Base-by-base conservation (phyloP, 2,888 invertebrate species). In the Anagyrus pseudococci region DNA sequence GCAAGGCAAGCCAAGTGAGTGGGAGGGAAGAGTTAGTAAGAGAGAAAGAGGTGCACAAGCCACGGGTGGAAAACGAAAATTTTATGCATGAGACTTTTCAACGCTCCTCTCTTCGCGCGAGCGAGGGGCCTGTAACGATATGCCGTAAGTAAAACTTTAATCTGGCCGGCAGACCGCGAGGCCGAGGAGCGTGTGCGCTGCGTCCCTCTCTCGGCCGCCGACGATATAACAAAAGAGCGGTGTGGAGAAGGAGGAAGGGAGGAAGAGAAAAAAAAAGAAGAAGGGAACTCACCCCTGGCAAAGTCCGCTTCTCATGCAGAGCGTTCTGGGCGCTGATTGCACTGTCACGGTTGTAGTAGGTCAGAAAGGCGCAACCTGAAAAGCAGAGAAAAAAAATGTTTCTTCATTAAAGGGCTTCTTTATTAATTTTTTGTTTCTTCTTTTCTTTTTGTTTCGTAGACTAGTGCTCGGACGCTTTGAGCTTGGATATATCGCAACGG, bases 351-450 rank as follows among this genome's bases (percentile, higher is more conserved):
- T 90, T 93, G 86, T 95, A 96, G 88, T 96, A 98, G 79, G 98
- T 98, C 84, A 98, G 89, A 87, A 98, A 98, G 82, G 97, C 97
- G 88, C 97, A 98, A 84, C 96, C 96, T 96, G 88, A 23, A 85
- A 88, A 79, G 74, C 26, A 62, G 49, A 59, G 46, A 52, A 46
- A 58, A 58, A 25, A 7, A 29, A n/a, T 58, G 20, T 44, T 58
- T 40, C 52, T 61, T 61, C 49, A 60, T 57, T 58, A 58, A 22
- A 26, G 20, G 44, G 33, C 37, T 44, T 13, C 8, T 37, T 54
- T 56, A 47, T 59, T 64, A 50, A 56, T 58, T 57, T 54, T 48
- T 48, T 23, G 15, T 23, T 44, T 15, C 33, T 52, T 7, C 8
- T 19, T 10, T 22, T 29, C 29, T 7, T 7, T 29, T 29, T 10